Evolutionary conservation across 2,797 vertebrate species (phyloP).

Genomic region (Alauda arvensis): DNA sequence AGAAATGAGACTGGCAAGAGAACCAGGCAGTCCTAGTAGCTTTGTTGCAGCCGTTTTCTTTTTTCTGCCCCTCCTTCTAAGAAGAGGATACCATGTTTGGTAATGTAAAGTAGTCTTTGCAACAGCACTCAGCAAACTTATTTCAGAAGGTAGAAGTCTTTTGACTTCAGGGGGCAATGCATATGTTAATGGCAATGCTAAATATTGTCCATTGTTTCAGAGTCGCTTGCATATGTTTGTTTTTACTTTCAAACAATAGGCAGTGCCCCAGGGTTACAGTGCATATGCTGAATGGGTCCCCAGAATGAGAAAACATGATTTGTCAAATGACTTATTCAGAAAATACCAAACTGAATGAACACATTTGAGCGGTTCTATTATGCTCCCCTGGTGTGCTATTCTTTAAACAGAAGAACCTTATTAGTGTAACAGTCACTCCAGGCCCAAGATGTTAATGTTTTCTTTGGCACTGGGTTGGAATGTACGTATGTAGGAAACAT

Average conservation of each 20-base stretch:
- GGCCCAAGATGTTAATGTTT: constrained; percentile 30
- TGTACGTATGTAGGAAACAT: constrained; percentile 42
- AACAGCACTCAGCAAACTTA: background rate
- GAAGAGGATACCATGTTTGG: background rate
- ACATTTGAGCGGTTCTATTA: constrained; percentile 14
- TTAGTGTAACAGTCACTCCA: constrained; percentile 28
- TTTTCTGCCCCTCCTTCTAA: background rate
- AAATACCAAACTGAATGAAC: constrained; percentile 33
- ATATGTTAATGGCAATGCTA: constrained; percentile 17
- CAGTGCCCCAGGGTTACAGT: constrained; percentile 12
- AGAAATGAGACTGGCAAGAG: background rate
- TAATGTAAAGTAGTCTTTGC: background rate
- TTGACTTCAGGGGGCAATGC: background rate
- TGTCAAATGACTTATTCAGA: constrained; percentile 23
- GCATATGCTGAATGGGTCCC: constrained; percentile 4
- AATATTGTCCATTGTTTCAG: constrained; percentile 44
- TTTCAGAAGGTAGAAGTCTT: background rate
- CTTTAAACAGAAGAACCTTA: constrained; percentile 41
- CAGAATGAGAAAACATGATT: background rate
- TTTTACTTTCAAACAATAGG: constrained; percentile 53
- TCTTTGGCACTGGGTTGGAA: constrained; percentile 31
- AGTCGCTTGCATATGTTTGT: constrained; percentile 9
- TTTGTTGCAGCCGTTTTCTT: background rate
- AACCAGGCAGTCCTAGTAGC: background rate
- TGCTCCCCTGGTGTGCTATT: constrained; percentile 38